Evolutionary conservation across 2,113 vertebrate species (phyloP).

Genomic region (Panthera leo): DNA sequence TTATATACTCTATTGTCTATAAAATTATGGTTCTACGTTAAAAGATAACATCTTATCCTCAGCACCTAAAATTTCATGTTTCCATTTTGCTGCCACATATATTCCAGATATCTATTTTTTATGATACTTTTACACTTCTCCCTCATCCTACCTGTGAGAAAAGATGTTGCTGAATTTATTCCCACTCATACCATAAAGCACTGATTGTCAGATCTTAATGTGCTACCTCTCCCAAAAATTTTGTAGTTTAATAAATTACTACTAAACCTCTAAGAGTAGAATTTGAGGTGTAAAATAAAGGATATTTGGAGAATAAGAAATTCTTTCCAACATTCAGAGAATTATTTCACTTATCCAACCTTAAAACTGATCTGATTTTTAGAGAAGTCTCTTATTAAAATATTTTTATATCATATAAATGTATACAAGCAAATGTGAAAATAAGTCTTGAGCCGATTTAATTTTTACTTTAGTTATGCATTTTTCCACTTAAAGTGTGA

Average conservation of each 20-base stretch:
- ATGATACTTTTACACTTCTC: background rate
- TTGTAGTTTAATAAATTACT: background rate
- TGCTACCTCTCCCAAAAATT: background rate
- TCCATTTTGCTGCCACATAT: background rate
- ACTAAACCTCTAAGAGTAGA: background rate
- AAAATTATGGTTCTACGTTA: background rate
- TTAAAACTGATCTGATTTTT: slow-evolving; percentile 30
- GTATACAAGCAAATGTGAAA: background rate
- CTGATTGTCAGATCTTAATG: background rate
- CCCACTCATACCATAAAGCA: background rate
- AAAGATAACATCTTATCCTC: background rate
- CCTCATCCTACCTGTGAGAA: background rate
- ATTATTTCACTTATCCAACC: background rate
- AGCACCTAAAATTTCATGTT: background rate
- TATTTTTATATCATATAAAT: slow-evolving; percentile 16
- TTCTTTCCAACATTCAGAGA: background rate
- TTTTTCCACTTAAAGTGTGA: slow-evolving; percentile 2
- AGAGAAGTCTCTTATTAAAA: background rate
- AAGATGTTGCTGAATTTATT: background rate
- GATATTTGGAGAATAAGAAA: background rate
- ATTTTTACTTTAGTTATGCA: slow-evolving; percentile 9
- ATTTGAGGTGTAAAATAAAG: background rate
- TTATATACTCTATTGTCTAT: background rate
- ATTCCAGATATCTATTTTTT: background rate
- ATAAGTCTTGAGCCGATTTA: background rate